Percentiles rank a stretch among this genome's conserved stretches.
phyloP scores from a whole-genome alignment of 2,113 vertebrate species.

The Solea senegalensis region DNA sequence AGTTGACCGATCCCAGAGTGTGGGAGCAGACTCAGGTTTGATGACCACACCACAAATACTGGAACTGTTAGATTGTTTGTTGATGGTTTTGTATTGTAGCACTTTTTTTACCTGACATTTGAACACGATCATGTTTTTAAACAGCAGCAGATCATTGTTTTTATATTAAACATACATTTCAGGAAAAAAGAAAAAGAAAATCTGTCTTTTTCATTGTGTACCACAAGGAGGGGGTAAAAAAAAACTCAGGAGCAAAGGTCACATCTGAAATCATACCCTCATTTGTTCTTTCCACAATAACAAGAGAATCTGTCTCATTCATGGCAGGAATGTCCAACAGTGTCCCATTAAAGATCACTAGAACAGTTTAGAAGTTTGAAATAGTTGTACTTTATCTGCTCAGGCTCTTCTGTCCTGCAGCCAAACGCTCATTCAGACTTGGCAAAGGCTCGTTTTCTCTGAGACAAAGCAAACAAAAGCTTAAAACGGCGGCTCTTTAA shows the following conservation, averaged over 20 bases:
- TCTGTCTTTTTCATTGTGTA: neutral
- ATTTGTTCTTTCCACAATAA: neutral
- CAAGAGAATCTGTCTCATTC: neutral
- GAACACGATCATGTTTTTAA: slow-evolving; percentile 14
- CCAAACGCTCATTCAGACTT: neutral
- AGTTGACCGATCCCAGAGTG: neutral
- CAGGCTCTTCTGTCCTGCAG: neutral
- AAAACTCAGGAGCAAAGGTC: neutral
- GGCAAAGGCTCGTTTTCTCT: neutral
- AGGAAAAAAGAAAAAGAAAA: neutral
- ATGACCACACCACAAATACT: neutral
- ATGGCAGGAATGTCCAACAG: neutral
- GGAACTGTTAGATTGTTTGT: neutral
- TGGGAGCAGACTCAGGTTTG: neutral
- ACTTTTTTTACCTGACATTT: slow-evolving; percentile 55
- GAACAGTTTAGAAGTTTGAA: neutral
- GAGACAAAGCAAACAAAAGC: neutral
- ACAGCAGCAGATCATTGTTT: slow-evolving; percentile 25
- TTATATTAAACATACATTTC: slow-evolving; percentile 37
- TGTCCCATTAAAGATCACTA: neutral
- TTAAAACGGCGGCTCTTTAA: neutral
- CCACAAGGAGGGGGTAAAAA: neutral
- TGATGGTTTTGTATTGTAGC: slow-evolving; percentile 37
- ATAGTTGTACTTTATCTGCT: neutral
- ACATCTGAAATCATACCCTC: neutral